phyloP scores from a whole-genome alignment of 2,113 vertebrate genomes.

The Baryphthengus martii region DNA sequence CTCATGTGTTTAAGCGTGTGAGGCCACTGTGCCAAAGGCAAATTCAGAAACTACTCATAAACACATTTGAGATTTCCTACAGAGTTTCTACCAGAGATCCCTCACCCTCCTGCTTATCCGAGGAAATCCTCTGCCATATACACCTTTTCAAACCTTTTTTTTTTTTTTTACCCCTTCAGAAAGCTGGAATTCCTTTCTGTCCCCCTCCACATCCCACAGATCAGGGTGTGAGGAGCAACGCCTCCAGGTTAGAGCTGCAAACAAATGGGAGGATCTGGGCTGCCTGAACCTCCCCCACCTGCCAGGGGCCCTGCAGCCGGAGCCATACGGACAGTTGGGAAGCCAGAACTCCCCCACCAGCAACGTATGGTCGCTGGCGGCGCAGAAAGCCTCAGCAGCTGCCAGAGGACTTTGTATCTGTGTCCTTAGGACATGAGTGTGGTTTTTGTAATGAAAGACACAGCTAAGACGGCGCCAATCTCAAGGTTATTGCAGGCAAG shows the following conservation, averaged over 20 bases:
- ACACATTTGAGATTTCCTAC: neutral
- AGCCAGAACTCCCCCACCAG: neutral
- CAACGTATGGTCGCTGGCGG: accelerated
- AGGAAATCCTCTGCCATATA: accelerated
- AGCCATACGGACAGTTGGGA: neutral
- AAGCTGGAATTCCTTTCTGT: neutral
- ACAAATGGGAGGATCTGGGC: neutral
- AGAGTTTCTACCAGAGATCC: neutral
- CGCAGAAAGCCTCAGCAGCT: neutral
- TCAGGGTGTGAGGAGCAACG: neutral
- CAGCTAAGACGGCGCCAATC: neutral
- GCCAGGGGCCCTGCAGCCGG: accelerated
- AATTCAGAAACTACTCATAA: neutral
- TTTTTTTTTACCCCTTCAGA: neutral
- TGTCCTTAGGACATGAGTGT: neutral
- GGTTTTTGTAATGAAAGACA: neutral
- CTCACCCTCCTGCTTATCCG: neutral
- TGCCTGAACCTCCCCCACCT: neutral
- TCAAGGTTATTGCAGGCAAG: neutral
- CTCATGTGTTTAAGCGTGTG: neutral
- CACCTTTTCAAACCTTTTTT: neutral
- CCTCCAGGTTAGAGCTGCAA: neutral
- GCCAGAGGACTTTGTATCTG: neutral
- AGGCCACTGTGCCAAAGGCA: neutral
- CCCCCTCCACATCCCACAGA: neutral